Percentiles rank a stretch among this genome's conserved stretches.
phyloP scores from a whole-genome alignment of 1,140 invertebrate species.

The Drosophila parabipectinata region DNA sequence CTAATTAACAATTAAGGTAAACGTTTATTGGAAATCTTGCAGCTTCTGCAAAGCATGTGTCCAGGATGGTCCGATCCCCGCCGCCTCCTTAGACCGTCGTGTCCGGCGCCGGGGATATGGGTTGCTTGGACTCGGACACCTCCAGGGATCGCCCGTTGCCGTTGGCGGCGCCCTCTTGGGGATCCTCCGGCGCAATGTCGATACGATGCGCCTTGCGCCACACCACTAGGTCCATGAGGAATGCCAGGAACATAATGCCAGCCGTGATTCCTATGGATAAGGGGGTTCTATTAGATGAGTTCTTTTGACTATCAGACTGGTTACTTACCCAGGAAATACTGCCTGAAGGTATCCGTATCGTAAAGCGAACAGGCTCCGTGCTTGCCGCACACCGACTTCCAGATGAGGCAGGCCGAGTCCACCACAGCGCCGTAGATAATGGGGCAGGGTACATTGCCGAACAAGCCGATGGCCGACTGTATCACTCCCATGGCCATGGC shows the following conservation, averaged over 20 bases:
- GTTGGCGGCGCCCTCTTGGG: conserved; percentile 46
- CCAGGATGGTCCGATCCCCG: conserved; percentile 8
- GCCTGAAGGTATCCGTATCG: conserved; percentile 92
- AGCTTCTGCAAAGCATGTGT: conserved; percentile 32
- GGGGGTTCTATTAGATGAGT: not conserved
- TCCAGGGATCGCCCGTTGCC: conserved; percentile 53
- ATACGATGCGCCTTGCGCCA: conserved; percentile 93
- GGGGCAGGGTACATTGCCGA: conserved; percentile 96
- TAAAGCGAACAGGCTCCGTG: conserved; percentile 93
- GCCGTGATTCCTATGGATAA: conserved; percentile 89
- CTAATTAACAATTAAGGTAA: conserved; percentile 83
- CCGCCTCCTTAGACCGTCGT: conserved; percentile 54
- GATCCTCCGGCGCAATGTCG: conserved; percentile 86
- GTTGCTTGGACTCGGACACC: conserved; percentile 67
- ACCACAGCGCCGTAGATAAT: conserved; percentile 96
- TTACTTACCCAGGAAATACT: conserved; percentile 92
- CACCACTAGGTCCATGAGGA: conserved; percentile 92
- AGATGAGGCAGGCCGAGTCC: conserved; percentile 95
- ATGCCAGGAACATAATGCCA: conserved; percentile 91
- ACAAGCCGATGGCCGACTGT: conserved; percentile 95
- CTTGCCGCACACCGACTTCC: conserved; percentile 92
- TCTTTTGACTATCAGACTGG: too few relatives aligned
- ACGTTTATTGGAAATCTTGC: conserved; percentile 80
- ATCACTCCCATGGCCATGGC: conserved; percentile 97
- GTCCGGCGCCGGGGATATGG: conserved; percentile 62